Conservation (phyloP, 2,113 vertebrate species). For the Neotoma lepida region DNA sequence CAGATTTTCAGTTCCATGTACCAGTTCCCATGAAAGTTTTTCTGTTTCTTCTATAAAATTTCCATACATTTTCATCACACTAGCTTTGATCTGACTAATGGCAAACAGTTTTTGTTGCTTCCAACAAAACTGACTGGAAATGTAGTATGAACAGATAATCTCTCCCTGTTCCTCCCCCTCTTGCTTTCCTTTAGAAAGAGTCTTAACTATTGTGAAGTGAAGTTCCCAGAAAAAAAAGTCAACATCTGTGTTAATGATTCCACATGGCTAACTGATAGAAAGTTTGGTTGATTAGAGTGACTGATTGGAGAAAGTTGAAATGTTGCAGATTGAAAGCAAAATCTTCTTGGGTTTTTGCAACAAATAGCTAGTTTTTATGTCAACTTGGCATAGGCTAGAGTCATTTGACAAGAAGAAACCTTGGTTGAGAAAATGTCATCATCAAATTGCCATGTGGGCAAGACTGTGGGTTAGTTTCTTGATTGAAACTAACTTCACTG, state of each 20-base stretch:
- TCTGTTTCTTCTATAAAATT: not conserved
- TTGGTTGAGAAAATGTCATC: not conserved
- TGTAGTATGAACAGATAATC: not conserved
- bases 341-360: not conserved
- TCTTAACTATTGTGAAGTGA: not conserved
- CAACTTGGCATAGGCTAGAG: not conserved
- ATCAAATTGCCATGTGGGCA: not conserved
- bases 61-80: not conserved
- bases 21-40: not conserved
- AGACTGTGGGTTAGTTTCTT: not conserved
- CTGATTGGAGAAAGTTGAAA: not conserved
- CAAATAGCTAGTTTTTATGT: not conserved
- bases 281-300: not conserved
- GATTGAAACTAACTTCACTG: not conserved
- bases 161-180: not conserved
- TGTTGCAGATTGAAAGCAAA: not conserved
- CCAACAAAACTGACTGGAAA: not conserved
- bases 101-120: not conserved
- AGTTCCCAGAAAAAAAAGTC: not conserved
- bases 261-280: not conserved
- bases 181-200: not conserved
- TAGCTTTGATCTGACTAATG: not conserved
- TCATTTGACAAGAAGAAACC: not conserved
- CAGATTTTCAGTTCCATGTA: slow-evolving; percentile 12
- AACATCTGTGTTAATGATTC: not conserved